phyloP scores from a whole-genome alignment of 1,140 invertebrate species.

The Octopus sinensis region DNA sequence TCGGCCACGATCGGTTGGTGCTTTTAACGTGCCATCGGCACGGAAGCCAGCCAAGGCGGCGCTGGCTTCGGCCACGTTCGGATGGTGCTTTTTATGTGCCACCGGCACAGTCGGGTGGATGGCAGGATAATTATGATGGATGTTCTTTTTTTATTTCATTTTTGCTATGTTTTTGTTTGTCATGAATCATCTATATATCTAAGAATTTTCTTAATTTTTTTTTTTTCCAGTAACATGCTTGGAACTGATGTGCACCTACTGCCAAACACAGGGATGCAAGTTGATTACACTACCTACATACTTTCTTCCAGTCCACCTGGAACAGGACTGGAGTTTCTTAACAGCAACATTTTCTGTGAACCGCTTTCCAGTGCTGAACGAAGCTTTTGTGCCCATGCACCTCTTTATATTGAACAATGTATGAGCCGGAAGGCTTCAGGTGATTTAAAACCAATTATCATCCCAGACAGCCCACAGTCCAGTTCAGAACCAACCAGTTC shows the following conservation, averaged over 20 bases:
- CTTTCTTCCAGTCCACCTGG: conserved; percentile 46
- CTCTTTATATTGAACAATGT: conserved; percentile 13
- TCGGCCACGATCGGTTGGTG: too few relatives aligned
- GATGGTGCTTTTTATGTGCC: too few relatives aligned
- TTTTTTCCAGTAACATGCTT: conserved; percentile 20
- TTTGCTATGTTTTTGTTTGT: neutral
- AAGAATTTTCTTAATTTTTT: conserved; percentile 40
- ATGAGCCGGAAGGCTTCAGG: neutral
- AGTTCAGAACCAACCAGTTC: conserved; percentile 23
- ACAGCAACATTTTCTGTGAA: conserved; percentile 21
- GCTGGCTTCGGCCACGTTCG: too few relatives aligned
- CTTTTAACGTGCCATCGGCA: too few relatives aligned
- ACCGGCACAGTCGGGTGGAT: too few relatives aligned
- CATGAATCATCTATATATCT: conserved; percentile 27
- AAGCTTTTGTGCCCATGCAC: conserved; percentile 1
- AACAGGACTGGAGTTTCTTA: conserved; percentile 39
- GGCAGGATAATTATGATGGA: too few relatives aligned
- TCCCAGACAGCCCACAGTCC: conserved; percentile 25
- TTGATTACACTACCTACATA: conserved; percentile 46
- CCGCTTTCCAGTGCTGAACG: conserved; percentile 18
- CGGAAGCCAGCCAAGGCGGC: too few relatives aligned
- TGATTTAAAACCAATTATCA: conserved; percentile 43
- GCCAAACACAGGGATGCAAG: conserved; percentile 33
- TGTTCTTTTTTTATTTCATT: too few relatives aligned
- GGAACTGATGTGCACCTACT: neutral